A percentile compares a stretch with the other conserved stretches of the same genome.
These are phyloP conservation scores for Excalfactoria chinensis DNA, from an alignment of 2,113 vertebrate genomes.

Conservation along the genomic window DNA sequence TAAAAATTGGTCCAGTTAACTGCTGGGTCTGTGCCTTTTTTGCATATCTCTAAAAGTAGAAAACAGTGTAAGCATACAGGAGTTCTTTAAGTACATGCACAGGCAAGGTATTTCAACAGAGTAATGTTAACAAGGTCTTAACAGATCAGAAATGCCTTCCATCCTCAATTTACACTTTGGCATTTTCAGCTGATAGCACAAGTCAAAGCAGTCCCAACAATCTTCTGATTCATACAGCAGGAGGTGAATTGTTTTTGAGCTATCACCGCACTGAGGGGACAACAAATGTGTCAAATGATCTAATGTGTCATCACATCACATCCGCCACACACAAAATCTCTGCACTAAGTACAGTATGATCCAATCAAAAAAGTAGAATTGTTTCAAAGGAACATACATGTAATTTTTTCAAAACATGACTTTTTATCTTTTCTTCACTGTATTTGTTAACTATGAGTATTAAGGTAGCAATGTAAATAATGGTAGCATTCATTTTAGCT, in stretches of 20 bases:
- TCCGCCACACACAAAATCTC: not conserved
- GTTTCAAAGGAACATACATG: not conserved
- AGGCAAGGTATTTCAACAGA: not conserved
- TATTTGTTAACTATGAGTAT: not conserved
- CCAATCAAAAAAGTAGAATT: not conserved
- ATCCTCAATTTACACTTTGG: not conserved
- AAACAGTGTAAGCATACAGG: not conserved
- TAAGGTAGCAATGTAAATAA: not conserved
- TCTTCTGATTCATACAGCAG: not conserved
- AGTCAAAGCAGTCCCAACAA: not conserved
- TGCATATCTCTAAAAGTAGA: not conserved
- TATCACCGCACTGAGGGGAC: not conserved
- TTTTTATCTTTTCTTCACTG: not conserved
- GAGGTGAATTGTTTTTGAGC: not conserved
- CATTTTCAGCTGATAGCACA: not conserved
- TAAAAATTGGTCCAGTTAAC: not conserved
- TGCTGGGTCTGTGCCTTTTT: not conserved
- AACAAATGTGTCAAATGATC: not conserved
- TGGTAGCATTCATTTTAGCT: not conserved
- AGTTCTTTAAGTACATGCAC: not conserved
- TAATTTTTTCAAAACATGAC: not conserved
- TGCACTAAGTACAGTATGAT: not conserved
- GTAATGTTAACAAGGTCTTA: not conserved
- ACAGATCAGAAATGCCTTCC: not conserved
- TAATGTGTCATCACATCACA: not conserved